Evolutionary conservation across 2,888 invertebrate species (phyloP).

Genomic region (Hydraecia micacea): DNA sequence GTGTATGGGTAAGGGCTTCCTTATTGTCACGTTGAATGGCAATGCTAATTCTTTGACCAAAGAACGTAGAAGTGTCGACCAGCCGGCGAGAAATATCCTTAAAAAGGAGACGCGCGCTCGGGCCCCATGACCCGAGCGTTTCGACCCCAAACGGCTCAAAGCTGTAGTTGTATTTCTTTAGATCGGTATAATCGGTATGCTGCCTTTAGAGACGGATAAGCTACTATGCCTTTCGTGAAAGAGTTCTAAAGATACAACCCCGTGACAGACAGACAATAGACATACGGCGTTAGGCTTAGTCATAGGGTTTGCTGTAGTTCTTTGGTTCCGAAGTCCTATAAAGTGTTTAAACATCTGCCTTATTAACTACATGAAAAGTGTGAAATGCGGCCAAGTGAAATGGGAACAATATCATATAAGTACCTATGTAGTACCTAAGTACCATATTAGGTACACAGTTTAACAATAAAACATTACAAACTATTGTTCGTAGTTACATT

Average conservation of each 20-base stretch:
- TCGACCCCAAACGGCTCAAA: too few relatives aligned
- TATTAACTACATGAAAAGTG: background rate
- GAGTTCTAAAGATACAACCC: background rate
- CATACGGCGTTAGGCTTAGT: background rate
- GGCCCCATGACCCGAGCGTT: too few relatives aligned
- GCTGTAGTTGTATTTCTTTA: too few relatives aligned
- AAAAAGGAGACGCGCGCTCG: too few relatives aligned
- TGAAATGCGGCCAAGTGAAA: background rate
- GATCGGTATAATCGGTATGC: background rate
- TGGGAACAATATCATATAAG: background rate
- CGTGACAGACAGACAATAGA: background rate
- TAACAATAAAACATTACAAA: conserved; percentile 46
- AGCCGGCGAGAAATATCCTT: too few relatives aligned
- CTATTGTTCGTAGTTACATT: conserved; percentile 53
- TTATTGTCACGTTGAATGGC: too few relatives aligned
- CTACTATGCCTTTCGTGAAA: background rate
- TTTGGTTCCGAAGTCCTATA: background rate
- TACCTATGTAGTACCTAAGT: background rate
- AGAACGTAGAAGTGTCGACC: too few relatives aligned
- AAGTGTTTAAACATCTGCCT: background rate
- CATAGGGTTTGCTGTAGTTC: background rate
- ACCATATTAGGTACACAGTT: conserved; percentile 5
- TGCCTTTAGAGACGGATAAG: background rate
- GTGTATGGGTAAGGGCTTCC: too few relatives aligned
- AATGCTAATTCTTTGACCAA: too few relatives aligned